Evolutionary conservation across 2,888 invertebrate species (phyloP).

Genomic region (Aporophyla nigra): DNA sequence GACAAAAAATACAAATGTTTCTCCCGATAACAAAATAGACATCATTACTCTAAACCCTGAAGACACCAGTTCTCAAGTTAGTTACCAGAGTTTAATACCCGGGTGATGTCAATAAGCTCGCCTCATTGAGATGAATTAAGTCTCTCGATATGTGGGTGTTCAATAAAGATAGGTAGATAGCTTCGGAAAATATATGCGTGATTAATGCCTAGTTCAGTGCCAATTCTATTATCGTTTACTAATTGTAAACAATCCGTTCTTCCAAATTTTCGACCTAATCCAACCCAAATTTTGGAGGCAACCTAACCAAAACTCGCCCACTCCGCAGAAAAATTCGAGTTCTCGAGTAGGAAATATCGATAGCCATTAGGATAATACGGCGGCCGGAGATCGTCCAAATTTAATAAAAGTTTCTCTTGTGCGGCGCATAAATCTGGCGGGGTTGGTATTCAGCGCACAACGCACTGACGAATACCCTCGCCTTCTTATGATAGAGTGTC

Average conservation of each 20-base stretch:
- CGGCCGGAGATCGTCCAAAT: slow-evolving; percentile 62
- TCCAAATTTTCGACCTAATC: slow-evolving; percentile 29
- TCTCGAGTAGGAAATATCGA: slow-evolving; percentile 57
- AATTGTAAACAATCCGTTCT: slow-evolving; percentile 15
- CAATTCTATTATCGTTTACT: neutral
- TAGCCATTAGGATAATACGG: slow-evolving; percentile 65
- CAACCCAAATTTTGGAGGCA: slow-evolving; percentile 8
- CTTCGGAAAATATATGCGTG: neutral
- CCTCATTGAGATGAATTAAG: neutral
- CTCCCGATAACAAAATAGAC: neutral
- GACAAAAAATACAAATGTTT: slow-evolving; percentile 6
- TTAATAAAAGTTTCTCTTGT: slow-evolving; percentile 67
- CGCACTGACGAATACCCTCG: slow-evolving; percentile 44
- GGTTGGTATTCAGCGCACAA: slow-evolving; percentile 61
- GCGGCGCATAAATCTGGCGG: slow-evolving; percentile 58
- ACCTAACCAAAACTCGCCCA: slow-evolving; percentile 24
- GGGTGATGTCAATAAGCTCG: neutral
- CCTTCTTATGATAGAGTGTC: slow-evolving; percentile 42
- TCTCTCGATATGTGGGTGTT: too few species aligned
- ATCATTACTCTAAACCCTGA: neutral
- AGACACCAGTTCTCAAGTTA: neutral
- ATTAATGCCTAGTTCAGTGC: neutral
- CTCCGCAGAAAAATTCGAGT: slow-evolving; percentile 43
- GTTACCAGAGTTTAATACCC: neutral
- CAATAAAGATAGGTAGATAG: neutral